phyloP scores from a whole-genome alignment of 1,140 invertebrate genomes.

The Acromyrmex charruanus region DNA sequence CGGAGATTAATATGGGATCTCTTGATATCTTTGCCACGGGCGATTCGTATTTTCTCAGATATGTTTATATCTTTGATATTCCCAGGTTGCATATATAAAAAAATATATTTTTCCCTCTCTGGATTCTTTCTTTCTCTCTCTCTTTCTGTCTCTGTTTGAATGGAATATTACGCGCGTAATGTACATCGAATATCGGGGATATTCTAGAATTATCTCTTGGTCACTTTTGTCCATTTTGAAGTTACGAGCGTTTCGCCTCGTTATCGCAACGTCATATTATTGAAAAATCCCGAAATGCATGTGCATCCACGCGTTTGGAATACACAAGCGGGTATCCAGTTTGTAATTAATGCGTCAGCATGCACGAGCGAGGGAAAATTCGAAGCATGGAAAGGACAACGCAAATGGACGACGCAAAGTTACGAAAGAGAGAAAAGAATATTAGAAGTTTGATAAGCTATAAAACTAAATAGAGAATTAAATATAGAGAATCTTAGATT shows the following conservation, averaged over 20 bases:
- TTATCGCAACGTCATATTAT: conserved; percentile 17
- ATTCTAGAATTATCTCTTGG: background rate
- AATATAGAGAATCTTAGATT: too few relatives aligned
- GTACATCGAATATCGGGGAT: background rate
- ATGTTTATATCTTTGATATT: background rate
- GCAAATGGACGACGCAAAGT: background rate
- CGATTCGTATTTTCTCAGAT: background rate
- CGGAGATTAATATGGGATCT: conserved; percentile 13
- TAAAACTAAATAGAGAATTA: background rate
- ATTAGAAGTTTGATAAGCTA: background rate
- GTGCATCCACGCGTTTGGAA: conserved; percentile 9
- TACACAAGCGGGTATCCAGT: background rate
- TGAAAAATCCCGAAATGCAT: conserved; percentile 15
- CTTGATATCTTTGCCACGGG: background rate
- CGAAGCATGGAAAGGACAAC: background rate
- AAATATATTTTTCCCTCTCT: background rate
- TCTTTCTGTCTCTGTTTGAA: background rate
- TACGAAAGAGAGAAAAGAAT: background rate
- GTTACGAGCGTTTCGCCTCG: background rate
- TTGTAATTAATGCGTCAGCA: conserved; percentile 44
- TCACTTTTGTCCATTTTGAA: background rate
- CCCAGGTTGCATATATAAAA: background rate
- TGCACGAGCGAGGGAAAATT: conserved; percentile 11
- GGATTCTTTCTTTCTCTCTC: background rate
- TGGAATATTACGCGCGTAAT: background rate